Percentiles rank a stretch among this genome's conserved stretches.
phyloP scores from a whole-genome alignment of 2,888 invertebrate species.

The Drosophila prolongata region DNA sequence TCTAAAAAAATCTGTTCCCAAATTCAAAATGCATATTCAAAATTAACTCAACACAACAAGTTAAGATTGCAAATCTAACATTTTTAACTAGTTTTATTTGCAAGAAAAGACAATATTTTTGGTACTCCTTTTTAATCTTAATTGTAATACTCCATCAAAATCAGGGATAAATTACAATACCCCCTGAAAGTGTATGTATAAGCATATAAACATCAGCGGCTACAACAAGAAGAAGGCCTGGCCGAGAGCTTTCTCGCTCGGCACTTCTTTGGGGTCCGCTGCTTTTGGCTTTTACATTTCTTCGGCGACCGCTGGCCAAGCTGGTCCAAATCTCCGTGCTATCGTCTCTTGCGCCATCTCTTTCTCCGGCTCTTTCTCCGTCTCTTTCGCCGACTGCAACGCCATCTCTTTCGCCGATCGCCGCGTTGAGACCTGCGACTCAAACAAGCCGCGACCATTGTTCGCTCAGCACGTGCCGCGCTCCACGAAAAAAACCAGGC shows the following conservation, averaged over 20 bases:
- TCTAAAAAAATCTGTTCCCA: no score
- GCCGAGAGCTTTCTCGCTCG: slow-evolving; percentile 57
- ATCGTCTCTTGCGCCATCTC: slow-evolving; percentile 27
- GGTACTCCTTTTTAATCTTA: no score
- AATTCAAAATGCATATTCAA: no score
- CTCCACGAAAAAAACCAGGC: slow-evolving; percentile 14
- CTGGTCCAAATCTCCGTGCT: slow-evolving; percentile 21
- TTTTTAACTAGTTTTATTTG: no score
- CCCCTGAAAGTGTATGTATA: not conserved
- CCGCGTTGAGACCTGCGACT: slow-evolving; percentile 47
- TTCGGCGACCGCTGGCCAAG: slow-evolving; percentile 62
- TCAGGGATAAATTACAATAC: not conserved
- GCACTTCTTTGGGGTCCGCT: slow-evolving; percentile 40
- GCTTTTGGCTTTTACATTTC: slow-evolving; percentile 67
- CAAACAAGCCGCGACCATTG: slow-evolving; percentile 83
- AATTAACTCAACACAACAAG: no score
- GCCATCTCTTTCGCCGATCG: slow-evolving; percentile 20
- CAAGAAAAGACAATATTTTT: no score
- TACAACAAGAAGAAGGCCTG: slow-evolving; percentile 26
- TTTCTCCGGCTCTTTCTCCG: slow-evolving; percentile 11
- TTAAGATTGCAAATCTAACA: no score
- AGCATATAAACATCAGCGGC: slow-evolving; percentile 4
- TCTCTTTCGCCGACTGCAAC: slow-evolving; percentile 16
- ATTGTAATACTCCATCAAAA: no score
- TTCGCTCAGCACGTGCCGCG: slow-evolving; percentile 82